Evolutionary conservation across 2,113 vertebrate genomes (phyloP), one percentile per base, ranked within the genome.

Genomic region (Urocolius indicus): DNA sequence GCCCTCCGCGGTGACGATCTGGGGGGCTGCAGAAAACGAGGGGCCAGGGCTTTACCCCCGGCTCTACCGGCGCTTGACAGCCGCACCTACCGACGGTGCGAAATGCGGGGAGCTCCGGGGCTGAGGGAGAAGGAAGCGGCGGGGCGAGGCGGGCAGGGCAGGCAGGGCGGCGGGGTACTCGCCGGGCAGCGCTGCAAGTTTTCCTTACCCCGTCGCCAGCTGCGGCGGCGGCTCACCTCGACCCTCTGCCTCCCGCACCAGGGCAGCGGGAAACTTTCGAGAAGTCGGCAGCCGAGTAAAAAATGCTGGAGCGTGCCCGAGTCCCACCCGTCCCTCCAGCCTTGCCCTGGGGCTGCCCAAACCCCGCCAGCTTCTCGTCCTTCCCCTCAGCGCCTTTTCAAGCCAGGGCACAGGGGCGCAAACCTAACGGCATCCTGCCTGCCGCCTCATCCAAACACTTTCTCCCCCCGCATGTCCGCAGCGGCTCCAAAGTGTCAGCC

Each of bases 201-300:
- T 13, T 29, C 45, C 23, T 26, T 11, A 2, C 46, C 57, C 36
- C 8, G 5, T 1, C 8, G 16, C 11, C 69, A 20, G 49, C 51
- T 11, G 11, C 46, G 24, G 4, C 5, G 13, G 36, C 23, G 30
- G 26, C 68, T 83, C 81, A 19, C 43, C 92, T 94, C 86, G 4
- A 14, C 36, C 85, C 85, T 55, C 61, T 30, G 34, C 68, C 62
- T 34, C 68, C 65, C 30, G 24, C 3, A 21, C 41, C 49, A 24
- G 69, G 55, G 26, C 77, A 77, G 12, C 55, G 62, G 74, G 46
- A 88, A 95, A 96, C 94, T 96, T 96, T 90, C 29, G 83, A 83
- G 83, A 92, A 90, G 79, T 63, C 75, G 38, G 48, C 46, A 41
- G 27, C 66, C n/a, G 73, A 63, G 72, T 41, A 41, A 41, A 41